A percentile compares a stretch with the other conserved stretches of the same genome.
phyloP scores from a whole-genome alignment of 2,113 vertebrate species.

The Perca schrenkii region DNA sequence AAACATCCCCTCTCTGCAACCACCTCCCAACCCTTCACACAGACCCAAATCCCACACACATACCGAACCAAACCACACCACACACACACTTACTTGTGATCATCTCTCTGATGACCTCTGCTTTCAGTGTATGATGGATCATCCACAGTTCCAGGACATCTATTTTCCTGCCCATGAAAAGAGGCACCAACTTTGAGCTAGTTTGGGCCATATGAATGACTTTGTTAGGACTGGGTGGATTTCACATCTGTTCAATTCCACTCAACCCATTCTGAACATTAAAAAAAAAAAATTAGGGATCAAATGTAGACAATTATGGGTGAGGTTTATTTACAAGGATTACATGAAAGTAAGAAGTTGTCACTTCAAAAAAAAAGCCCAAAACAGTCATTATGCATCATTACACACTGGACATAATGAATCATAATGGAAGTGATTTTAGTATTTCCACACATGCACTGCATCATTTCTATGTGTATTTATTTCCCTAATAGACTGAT shows the following conservation, averaged over 20 bases:
- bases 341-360: conserved; percentile 1
- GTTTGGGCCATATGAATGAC: conserved; percentile 42
- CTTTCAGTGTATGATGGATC: conserved; percentile 77
- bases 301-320: neutral
- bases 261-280: neutral
- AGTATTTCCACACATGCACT: conserved; percentile 40
- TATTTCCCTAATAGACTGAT: conserved; percentile 24
- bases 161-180: conserved; percentile 68
- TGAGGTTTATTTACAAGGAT: neutral
- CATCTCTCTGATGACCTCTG: conserved; percentile 73
- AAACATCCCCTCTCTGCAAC: conserved; percentile 11
- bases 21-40: conserved; percentile 4
- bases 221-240: conserved; percentile 23
- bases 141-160: conserved; percentile 66
- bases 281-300: neutral
- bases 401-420: conserved; percentile 39
- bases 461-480: conserved; percentile 13
- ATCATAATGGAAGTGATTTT: conserved; percentile 45
- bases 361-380: conserved; percentile 24
- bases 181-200: conserved; percentile 61
- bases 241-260: neutral
- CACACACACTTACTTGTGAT: conserved; percentile 63
- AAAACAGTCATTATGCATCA: conserved; percentile 38
- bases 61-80: conserved; percentile 26
- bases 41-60: conserved; percentile 40